Evolutionary conservation across 2,797 vertebrate species (phyloP), one percentile per base, ranked within the genome.

Genomic region (Poeciliopsis presidionis): DNA sequence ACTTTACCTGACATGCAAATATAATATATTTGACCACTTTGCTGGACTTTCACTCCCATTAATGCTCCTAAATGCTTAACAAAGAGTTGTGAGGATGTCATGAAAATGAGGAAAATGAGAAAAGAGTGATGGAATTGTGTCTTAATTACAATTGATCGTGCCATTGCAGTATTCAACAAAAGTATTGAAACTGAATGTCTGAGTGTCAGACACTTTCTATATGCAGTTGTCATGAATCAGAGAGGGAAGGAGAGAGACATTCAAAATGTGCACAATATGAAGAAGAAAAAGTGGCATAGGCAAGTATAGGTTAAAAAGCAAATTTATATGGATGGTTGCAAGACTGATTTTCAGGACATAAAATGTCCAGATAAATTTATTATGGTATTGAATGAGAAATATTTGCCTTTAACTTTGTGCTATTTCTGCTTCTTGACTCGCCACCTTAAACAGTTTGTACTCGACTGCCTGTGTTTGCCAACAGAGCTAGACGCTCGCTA

Each of bases 401-500:
- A 39, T 41, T n/a, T 41, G 39, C 65, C 22, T 41, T 43, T 25
- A 25, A 5, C 33, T 4, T 65, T 72, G 18, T 76, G n/a, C 47
- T 18, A 3, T 14, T 33, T 67, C 47, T n/a, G 4, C 22, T 12
- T 74, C 20, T 20, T 57, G 22, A 18, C 46, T 59, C 25, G 12
- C 12, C 18, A 71, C 33, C 18, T 78, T 8, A 43, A 33, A 36
- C 13, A 45, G 28, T 61, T 78, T 47, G 22, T 22, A 46, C 5
- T 55, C 5, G 28, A 7, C 46, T 53, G 25, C 28, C 36, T 20
- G 11, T 33, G 9, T 25, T 59, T 72, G 59, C 45, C 61, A 73
- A 78, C 12, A 6, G 51, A 46, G 63, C 81, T 28, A 41, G 80
- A 47, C 39, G 7, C 57, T n/a, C 55, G 55, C 61, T 74, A 55